phyloP scores from a whole-genome alignment of 2,888 invertebrate genomes.

The Drosophila siamana region DNA sequence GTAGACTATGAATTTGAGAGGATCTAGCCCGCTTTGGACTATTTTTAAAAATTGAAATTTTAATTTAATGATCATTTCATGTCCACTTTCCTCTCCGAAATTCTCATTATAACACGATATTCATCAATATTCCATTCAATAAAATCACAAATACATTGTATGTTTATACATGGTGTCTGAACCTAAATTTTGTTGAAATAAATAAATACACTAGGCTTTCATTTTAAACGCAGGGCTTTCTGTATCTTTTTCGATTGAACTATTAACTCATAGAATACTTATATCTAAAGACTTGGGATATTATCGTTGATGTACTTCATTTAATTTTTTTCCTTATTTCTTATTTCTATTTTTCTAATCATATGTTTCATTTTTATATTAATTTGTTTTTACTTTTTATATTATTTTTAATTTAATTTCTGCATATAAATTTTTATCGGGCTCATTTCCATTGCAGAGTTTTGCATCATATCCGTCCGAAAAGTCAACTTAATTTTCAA shows the following conservation, averaged over 20 bases:
- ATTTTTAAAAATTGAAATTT: background rate
- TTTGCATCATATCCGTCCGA: slow-evolving; percentile 17
- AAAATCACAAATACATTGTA: slow-evolving; percentile 70
- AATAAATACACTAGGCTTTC: slow-evolving; percentile 58
- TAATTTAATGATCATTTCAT: slow-evolving; percentile 3
- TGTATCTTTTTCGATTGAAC: slow-evolving; percentile 18
- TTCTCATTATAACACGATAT: slow-evolving; percentile 40
- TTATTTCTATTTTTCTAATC: slow-evolving; percentile 50
- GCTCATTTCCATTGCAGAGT: slow-evolving; percentile 29
- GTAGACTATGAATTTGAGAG: slow-evolving; percentile 31
- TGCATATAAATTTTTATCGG: slow-evolving; percentile 25
- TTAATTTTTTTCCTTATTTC: slow-evolving; percentile 21
- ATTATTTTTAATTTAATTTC: slow-evolving; percentile 55
- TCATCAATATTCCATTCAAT: slow-evolving; percentile 42
- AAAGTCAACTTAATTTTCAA: slow-evolving; percentile 8
- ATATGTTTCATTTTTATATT: slow-evolving; percentile 39
- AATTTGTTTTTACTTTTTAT: slow-evolving; percentile 45
- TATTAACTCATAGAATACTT: slow-evolving; percentile 43
- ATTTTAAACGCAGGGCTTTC: slow-evolving; percentile 37
- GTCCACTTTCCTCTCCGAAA: slow-evolving; percentile 39
- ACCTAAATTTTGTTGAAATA: slow-evolving; percentile 42
- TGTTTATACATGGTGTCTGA: slow-evolving; percentile 37
- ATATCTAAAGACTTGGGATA: slow-evolving; percentile 57
- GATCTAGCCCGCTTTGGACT: slow-evolving; percentile 4
- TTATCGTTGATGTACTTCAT: slow-evolving; percentile 36